Conservation (phyloP, 2,888 invertebrate genomes). For the Rosalia funebris region DNA sequence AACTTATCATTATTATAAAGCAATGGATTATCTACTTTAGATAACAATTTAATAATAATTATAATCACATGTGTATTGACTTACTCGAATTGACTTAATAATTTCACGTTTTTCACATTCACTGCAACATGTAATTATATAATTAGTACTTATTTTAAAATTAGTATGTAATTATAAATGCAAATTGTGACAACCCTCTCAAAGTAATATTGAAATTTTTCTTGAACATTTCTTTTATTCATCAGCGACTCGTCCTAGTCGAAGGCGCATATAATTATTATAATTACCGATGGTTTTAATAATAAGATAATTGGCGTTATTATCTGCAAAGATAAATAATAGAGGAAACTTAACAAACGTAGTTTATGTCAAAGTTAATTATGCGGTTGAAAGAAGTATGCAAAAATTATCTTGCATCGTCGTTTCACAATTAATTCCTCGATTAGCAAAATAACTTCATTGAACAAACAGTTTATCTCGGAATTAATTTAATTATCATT, state of each 20-base stretch:
- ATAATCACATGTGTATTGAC: too few relatives aligned
- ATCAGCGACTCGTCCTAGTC: conserved; percentile 2
- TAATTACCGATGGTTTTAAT: conserved; percentile 18
- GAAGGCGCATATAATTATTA: conserved; percentile 11
- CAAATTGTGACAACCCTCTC: background rate
- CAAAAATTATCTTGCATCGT: conserved; percentile 15
- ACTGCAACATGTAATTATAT: too few relatives aligned
- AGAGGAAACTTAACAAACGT: conserved; percentile 13
- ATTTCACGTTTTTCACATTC: too few relatives aligned
- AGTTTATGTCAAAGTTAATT: conserved; percentile 20
- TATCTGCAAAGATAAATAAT: conserved; percentile 6
- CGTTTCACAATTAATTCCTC: conserved; percentile 13
- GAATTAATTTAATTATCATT: conserved; percentile 14
- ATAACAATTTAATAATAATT: too few relatives aligned
- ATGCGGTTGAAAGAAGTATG: conserved; percentile 8
- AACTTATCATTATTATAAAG: too few relatives aligned
- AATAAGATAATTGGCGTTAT: conserved; percentile 19
- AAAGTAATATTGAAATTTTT: background rate
- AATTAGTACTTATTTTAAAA: too few relatives aligned
- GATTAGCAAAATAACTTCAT: conserved; percentile 19
- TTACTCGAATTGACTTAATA: too few relatives aligned
- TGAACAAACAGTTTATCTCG: conserved; percentile 6
- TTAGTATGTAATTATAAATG: too few relatives aligned
- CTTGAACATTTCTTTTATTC: conserved; percentile 13
- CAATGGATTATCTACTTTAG: too few relatives aligned